Conservation (phyloP, 2,888 invertebrate genomes). For the Tupiocoris notatus region DNA sequence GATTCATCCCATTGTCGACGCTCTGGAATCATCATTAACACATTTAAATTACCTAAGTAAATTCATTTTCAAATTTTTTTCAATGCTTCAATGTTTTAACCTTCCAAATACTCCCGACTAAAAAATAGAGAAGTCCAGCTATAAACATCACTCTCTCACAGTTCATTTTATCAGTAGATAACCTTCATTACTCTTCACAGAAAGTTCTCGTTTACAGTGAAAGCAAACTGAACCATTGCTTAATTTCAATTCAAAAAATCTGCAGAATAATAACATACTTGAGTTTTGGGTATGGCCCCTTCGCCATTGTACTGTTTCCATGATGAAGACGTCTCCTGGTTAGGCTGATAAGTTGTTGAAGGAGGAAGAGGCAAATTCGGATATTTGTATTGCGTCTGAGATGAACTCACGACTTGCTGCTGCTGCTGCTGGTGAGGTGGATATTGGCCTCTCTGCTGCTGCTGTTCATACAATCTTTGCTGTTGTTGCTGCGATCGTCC, state of each 20-base stretch:
- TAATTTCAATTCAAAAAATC: too few species aligned
- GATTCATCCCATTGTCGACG: background rate
- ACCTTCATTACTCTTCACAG: too few species aligned
- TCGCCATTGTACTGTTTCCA: slow-evolving; percentile 33
- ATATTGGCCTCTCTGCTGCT: slow-evolving; percentile 32
- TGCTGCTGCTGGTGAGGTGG: slow-evolving; percentile 20
- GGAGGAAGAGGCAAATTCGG: slow-evolving; percentile 19
- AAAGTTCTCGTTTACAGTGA: too few species aligned
- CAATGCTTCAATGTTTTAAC: too few species aligned
- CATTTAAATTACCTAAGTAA: too few species aligned
- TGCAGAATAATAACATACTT: background rate
- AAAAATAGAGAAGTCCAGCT: too few species aligned
- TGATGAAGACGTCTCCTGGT: slow-evolving; percentile 14
- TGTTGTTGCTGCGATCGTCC: slow-evolving; percentile 35
- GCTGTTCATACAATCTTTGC: slow-evolving; percentile 36
- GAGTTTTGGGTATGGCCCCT: slow-evolving; percentile 21
- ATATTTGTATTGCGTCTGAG: slow-evolving; percentile 26
- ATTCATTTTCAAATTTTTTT: too few species aligned
- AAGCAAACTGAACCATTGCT: too few species aligned
- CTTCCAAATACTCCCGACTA: too few species aligned
- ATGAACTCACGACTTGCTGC: slow-evolving; percentile 15
- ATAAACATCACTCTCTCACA: too few species aligned
- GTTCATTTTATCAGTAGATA: too few species aligned
- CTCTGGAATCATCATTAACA: too few species aligned
- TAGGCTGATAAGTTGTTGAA: slow-evolving; percentile 15